Base-by-base conservation (phyloP, 2,113 vertebrate species). In the Axis porcinus region DNA sequence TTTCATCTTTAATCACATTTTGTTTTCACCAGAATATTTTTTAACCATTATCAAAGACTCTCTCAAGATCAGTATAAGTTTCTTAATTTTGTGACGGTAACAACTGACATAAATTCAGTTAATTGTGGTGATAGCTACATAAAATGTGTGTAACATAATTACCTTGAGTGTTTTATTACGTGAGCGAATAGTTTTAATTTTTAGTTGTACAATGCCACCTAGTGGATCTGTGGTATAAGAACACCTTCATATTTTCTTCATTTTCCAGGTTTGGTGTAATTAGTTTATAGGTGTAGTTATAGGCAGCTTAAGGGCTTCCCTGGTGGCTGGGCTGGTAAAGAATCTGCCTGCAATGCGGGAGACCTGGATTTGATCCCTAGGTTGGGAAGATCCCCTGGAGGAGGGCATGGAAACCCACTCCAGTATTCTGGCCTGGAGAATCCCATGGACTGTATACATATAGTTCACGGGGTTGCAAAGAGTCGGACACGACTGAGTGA, bases 141-240 rank as follows among this genome's bases (percentile, higher is more conserved):
- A 33, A 85, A 74, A 45, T 79, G 6, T 58, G 36, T 21, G 0
- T 9, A 21, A 21, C 79, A 6, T 28, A 8, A 45, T 57, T 55
- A 21, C 25, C 60, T 52, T n/a, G 27, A 15, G 2, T 21, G 3
- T 85, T 82, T 33, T 55, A 21, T 84, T 62, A 54, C 21, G 16
- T 58, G 11, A 33, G 62, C 45, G 47, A 15, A 55, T 28, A 36
- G 36, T 57, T 94, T 93, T 67, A 9, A 85, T 87, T 95, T 89
- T 84, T 85, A n/a, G 84, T 76, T 79, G 2, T 19, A 40, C 87
- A 94, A 57, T 86, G 97, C 97, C 98, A 96, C 60, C 98, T 97
- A 45, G 78, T 85, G 97, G 97, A 70, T 10, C 0, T 12, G 0
- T 52, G 7, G 10, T 95, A 11, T 86, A 95, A 86, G 94, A 85